A percentile compares a stretch with the other conserved stretches of the same genome.
Evolutionary conservation across 2,888 invertebrate genomes (phyloP).

Genomic region (Lysandra bellargus): DNA sequence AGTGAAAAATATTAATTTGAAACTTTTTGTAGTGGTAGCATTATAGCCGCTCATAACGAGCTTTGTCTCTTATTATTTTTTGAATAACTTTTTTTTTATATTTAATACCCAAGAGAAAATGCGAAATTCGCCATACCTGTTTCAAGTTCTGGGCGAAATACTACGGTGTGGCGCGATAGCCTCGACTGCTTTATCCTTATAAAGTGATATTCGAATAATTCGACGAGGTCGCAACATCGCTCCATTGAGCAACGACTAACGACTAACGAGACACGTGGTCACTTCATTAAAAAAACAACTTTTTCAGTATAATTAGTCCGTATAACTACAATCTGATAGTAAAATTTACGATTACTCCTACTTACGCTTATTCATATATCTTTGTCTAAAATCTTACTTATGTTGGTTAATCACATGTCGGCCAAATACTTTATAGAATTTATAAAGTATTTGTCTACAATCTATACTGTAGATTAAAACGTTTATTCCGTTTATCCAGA

Average conservation of each 20-base stretch:
- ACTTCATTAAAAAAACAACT: conserved; percentile 15
- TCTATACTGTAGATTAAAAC: no score
- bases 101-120: not conserved
- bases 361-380: no score
- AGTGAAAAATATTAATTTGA: not conserved
- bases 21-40: not conserved
- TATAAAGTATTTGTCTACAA: no score
- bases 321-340: conserved; percentile 19
- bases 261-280: conserved; percentile 40
- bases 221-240: conserved; percentile 69
- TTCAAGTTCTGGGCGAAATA: conserved; percentile 26
- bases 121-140: not conserved
- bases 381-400: no score
- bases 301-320: not conserved
- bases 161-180: conserved; percentile 56
- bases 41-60: no score
- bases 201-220: conserved; percentile 70
- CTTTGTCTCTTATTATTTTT: no score
- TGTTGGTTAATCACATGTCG: no score
- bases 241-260: conserved; percentile 51
- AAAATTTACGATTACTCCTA: conserved; percentile 2
- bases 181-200: conserved; percentile 70
- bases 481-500: no score
- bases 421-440: no score
- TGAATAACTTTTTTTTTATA: no score